Evolutionary conservation across 2,888 invertebrate species (phyloP).

Genomic region (Hypomecis atomaria): DNA sequence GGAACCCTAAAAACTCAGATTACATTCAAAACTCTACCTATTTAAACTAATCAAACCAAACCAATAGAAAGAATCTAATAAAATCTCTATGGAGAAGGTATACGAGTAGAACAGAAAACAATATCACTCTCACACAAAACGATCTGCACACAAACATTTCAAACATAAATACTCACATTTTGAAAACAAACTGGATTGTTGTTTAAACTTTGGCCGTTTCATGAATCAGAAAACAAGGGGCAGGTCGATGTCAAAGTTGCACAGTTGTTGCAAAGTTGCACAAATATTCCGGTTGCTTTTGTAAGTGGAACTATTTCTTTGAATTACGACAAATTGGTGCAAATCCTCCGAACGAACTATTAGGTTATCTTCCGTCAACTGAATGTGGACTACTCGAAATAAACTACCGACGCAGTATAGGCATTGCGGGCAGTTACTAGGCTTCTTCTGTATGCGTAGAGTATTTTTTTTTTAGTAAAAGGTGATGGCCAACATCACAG

Average conservation of each 20-base stretch:
- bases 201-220: constrained; percentile 39
- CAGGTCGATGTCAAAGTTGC: constrained; percentile 23
- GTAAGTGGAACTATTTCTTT: constrained; percentile 41
- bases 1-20: no score
- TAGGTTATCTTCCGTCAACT: constrained; percentile 70
- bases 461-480: no score
- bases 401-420: constrained; percentile 45
- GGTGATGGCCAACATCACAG: no score
- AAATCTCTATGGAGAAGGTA: neutral
- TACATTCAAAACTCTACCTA: no score
- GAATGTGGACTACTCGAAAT: constrained; percentile 64
- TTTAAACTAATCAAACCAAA: neutral
- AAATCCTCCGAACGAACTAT: constrained; percentile 55
- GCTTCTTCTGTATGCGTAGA: neutral
- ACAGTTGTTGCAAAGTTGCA: constrained; percentile 30
- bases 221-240: constrained; percentile 33
- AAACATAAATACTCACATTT: constrained; percentile 50
- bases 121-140: neutral
- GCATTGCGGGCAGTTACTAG: constrained; percentile 9
- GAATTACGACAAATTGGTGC: constrained; percentile 43
- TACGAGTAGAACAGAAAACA: neutral
- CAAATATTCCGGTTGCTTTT: constrained; percentile 27
- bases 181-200: constrained; percentile 34
- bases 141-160: constrained; percentile 22
- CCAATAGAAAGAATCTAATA: constrained; percentile 3